phyloP scores from a whole-genome alignment of 2,888 invertebrate species.

The Tanytarsus gracilentus region DNA sequence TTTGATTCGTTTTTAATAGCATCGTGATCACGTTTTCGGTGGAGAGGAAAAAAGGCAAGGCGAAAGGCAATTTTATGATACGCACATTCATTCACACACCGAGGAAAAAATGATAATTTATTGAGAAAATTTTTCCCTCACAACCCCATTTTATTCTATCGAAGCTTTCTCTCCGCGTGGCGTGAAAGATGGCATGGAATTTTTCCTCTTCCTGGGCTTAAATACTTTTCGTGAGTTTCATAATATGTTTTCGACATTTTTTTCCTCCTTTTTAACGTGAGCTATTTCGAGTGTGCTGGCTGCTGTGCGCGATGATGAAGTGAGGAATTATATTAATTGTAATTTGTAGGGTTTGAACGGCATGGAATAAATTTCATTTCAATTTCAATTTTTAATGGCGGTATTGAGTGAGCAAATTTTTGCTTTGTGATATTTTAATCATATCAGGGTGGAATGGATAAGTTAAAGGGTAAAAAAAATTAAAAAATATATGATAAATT shows the following conservation, averaged over 20 bases:
- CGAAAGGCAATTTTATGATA: constrained; percentile 2
- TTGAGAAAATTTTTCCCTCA: background rate
- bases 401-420: no score
- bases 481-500: no score
- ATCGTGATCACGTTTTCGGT: constrained; percentile 14
- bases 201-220: constrained; percentile 4
- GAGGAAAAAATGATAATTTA: constrained; percentile 18
- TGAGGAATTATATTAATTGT: background rate
- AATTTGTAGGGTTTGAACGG: background rate
- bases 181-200: constrained; percentile 20
- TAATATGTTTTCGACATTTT: constrained; percentile 6
- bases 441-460: no score
- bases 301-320: background rate
- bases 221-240: constrained; percentile 11
- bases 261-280: background rate
- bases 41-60: constrained; percentile 2
- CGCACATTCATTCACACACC: constrained; percentile 14
- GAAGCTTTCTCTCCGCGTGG: background rate
- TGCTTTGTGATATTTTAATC: no score
- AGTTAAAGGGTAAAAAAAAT: no score
- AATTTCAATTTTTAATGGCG: no score
- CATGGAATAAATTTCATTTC: background rate
- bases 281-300: background rate
- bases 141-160: constrained; percentile 3
- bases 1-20: constrained; percentile 26